Evolutionary conservation across 2,888 invertebrate genomes (phyloP).

Genomic region (Apamea crenata): DNA sequence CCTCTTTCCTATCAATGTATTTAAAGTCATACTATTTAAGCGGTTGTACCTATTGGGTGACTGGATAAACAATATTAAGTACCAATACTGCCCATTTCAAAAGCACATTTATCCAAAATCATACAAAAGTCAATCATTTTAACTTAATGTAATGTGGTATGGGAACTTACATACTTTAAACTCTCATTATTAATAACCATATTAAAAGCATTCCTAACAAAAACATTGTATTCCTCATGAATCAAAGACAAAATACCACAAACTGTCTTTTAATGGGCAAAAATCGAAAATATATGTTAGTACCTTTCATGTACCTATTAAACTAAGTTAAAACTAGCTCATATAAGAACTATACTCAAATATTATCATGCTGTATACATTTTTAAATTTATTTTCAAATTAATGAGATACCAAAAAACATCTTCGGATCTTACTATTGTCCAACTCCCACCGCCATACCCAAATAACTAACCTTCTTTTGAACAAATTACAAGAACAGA

Average conservation of each 20-base stretch:
- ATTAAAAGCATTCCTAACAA: neutral
- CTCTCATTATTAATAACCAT: neutral
- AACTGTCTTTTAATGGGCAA: neutral
- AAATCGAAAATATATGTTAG: neutral
- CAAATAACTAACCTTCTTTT: constrained; percentile 4
- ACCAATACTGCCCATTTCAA: neutral
- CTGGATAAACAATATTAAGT: neutral
- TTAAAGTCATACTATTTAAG: too few relatives aligned
- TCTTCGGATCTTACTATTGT: neutral
- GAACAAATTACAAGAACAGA: constrained; percentile 14
- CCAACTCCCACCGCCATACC: too few relatives aligned
- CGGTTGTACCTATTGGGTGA: neutral
- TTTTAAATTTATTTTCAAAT: neutral
- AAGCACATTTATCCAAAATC: neutral
- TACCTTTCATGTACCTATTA: neutral
- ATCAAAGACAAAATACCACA: neutral
- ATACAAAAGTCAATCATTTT: neutral
- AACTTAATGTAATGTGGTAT: neutral
- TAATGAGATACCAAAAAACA: neutral
- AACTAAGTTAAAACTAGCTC: neutral
- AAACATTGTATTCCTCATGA: neutral
- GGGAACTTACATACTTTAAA: neutral
- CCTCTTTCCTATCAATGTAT: neutral
- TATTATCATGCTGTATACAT: neutral
- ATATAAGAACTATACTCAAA: neutral